phyloP scores from a whole-genome alignment of 2,113 vertebrate species.

The Megaceryle maxima region DNA sequence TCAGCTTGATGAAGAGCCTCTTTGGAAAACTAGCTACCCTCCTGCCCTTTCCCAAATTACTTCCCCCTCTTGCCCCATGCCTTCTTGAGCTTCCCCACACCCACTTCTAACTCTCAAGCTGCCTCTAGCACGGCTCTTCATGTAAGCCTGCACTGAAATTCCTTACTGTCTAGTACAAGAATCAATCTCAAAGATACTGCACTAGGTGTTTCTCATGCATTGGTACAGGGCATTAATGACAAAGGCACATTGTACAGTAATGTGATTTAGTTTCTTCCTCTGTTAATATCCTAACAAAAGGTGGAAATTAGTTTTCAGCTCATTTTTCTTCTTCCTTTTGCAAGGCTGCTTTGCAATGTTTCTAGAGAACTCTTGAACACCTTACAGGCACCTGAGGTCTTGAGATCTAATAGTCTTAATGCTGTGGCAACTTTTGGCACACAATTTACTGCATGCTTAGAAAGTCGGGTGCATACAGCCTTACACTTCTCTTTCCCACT shows the following conservation, averaged over 20 bases:
- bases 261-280: background rate
- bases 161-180: background rate
- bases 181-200: background rate
- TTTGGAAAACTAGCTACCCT: background rate
- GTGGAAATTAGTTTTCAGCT: conserved; percentile 16
- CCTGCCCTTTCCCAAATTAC: background rate
- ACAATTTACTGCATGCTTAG: background rate
- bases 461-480: background rate
- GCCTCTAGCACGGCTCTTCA: background rate
- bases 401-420: background rate
- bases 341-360: background rate
- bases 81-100: background rate
- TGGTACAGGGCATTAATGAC: background rate
- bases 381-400: background rate
- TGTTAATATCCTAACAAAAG: conserved; percentile 11
- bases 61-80: background rate
- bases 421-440: background rate
- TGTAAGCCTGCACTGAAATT: background rate
- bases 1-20: background rate
- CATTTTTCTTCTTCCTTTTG: background rate
- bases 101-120: background rate
- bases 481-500: background rate
- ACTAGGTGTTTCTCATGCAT: background rate
- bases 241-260: conserved; percentile 17
- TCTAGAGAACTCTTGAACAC: background rate